Evolutionary conservation across 2,888 invertebrate genomes (phyloP).

Genomic region (Tetranychus truncatus): DNA sequence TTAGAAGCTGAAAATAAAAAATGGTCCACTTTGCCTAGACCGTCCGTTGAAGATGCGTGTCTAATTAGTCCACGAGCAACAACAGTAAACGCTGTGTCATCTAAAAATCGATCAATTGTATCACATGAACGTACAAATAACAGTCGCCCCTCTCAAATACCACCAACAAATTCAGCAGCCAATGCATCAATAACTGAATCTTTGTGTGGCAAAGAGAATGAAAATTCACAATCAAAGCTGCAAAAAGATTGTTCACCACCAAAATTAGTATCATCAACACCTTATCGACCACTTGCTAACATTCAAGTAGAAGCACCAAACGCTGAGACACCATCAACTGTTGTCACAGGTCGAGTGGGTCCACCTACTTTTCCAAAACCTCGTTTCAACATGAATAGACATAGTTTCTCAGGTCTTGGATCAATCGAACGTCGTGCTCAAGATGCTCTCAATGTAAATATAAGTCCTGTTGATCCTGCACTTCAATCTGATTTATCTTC

Average conservation of each 20-base stretch:
- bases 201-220: no score
- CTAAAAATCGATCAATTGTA: background rate
- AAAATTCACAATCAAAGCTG: background rate
- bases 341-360: background rate
- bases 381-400: background rate
- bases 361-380: conserved; percentile 6
- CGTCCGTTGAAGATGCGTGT: background rate
- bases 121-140: background rate
- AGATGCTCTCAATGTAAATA: background rate
- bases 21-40: conserved; percentile 9
- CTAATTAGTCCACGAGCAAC: background rate
- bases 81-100: background rate
- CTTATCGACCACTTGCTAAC: background rate
- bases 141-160: background rate
- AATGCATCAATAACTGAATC: background rate
- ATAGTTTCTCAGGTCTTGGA: background rate
- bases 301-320: background rate
- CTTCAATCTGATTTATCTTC: background rate
- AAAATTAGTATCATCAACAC: conserved; percentile 4
- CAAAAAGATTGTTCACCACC: background rate
- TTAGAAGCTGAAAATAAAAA: background rate
- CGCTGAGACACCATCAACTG: background rate
- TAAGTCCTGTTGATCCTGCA: background rate
- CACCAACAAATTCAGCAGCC: background rate
- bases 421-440: background rate